Evolutionary conservation across 1,140 invertebrate species (phyloP).

Genomic region (Zaprionus camerounensis): DNA sequence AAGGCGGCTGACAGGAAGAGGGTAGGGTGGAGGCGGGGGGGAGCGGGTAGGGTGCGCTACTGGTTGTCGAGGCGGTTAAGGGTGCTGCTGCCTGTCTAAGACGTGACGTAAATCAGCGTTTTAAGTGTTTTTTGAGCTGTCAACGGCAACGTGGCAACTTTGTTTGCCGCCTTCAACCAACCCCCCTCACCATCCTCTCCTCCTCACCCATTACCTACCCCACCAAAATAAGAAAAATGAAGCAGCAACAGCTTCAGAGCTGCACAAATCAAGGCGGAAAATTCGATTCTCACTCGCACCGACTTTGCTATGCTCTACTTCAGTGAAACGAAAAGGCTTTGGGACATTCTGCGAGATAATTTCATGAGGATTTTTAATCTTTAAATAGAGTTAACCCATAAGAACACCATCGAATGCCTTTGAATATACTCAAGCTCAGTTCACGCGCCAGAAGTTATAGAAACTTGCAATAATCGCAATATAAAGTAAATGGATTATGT

Average conservation of each 20-base stretch:
- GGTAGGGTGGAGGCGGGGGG: neutral
- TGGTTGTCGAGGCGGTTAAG: slow-evolving; percentile 6
- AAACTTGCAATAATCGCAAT: too few relatives aligned
- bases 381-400: too few relatives aligned
- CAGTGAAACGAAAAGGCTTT: neutral
- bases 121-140: slow-evolving; percentile 76
- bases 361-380: neutral
- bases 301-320: slow-evolving; percentile 21
- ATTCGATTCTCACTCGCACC: neutral
- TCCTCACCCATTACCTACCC: neutral
- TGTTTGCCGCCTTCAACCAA: slow-evolving; percentile 35
- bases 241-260: slow-evolving; percentile 47
- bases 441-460: too few relatives aligned
- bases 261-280: slow-evolving; percentile 42
- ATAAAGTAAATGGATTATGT: too few relatives aligned
- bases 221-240: slow-evolving; percentile 42
- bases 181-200: neutral
- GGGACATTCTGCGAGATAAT: neutral
- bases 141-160: slow-evolving; percentile 72
- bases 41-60: neutral
- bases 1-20: too few relatives aligned
- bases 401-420: too few relatives aligned
- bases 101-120: slow-evolving; percentile 78
- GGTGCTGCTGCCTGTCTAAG: slow-evolving; percentile 54
- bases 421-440: too few relatives aligned